Conservation (phyloP, 2,113 vertebrate genomes). For the Heptranchias perlo region DNA sequence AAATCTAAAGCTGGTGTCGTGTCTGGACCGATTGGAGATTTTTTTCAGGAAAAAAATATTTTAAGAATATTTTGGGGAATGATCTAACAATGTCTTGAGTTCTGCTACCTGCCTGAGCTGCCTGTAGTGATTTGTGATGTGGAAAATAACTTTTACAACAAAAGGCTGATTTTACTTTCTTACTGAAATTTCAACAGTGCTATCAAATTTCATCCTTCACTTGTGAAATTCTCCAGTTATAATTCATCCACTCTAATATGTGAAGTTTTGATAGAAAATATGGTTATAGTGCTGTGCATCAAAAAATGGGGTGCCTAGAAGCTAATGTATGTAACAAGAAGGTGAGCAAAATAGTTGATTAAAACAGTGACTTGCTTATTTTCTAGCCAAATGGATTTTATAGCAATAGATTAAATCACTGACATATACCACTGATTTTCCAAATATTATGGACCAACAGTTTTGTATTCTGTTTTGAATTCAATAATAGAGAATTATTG, state of each 20-base stretch:
- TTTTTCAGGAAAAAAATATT: not conserved
- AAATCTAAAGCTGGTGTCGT: not conserved
- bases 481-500: not conserved
- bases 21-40: not conserved
- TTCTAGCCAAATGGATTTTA: not conserved
- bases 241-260: not conserved
- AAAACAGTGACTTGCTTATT: not conserved
- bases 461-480: not conserved
- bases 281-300: not conserved
- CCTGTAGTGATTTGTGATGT: slow-evolving; percentile 20
- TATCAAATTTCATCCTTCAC: not conserved
- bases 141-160: slow-evolving; percentile 12
- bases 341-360: not conserved
- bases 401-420: not conserved
- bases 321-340: not conserved
- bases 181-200: slow-evolving; percentile 16
- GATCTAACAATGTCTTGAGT: not conserved
- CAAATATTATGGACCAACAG: not conserved
- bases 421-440: not conserved
- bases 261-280: not conserved
- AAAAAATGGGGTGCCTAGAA: not conserved
- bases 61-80: not conserved
- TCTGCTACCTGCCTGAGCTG: slow-evolving; percentile 13
- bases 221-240: not conserved
- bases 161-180: not conserved